Percentiles rank a stretch among this genome's conserved stretches.
phyloP scores from a whole-genome alignment of 2,797 vertebrate species.

The Enteromius fasciolatus region DNA sequence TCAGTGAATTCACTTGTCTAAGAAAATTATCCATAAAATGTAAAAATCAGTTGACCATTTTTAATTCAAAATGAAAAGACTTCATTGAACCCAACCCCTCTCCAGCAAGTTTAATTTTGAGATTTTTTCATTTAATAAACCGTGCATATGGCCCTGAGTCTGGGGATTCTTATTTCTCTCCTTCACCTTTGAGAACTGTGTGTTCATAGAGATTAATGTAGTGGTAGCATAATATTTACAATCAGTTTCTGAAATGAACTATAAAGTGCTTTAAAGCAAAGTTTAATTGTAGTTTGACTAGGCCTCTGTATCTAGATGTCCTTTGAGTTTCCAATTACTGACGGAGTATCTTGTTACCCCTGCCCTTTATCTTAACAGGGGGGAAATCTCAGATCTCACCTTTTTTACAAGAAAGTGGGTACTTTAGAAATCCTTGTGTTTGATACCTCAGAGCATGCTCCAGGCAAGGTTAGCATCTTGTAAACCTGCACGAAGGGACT shows the following conservation, averaged over 20 bases:
- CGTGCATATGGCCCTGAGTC: not conserved
- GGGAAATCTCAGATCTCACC: slow-evolving; percentile 22
- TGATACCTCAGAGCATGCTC: slow-evolving; percentile 42
- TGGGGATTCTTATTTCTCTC: not conserved
- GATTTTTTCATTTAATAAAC: not conserved
- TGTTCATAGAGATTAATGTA: not conserved
- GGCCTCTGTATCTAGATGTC: not conserved
- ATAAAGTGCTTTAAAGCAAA: not conserved
- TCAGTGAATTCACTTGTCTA: not conserved
- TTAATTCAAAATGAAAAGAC: not conserved
- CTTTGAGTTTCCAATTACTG: slow-evolving; percentile 12
- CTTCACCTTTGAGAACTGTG: not conserved
- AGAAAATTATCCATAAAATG: not conserved
- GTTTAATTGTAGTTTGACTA: slow-evolving; percentile 22
- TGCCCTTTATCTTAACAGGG: slow-evolving; percentile 13
- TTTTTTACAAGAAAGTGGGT: slow-evolving; percentile 18
- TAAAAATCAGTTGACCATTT: not conserved
- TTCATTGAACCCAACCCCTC: not conserved
- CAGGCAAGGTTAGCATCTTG: slow-evolving; percentile 54
- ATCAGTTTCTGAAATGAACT: not conserved
- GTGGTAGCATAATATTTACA: not conserved
- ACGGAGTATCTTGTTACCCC: not conserved
- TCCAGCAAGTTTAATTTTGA: not conserved
- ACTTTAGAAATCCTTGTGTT: slow-evolving; percentile 40
- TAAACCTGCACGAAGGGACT: slow-evolving; percentile 43